A percentile compares a stretch with the other conserved stretches of the same genome.
These are phyloP conservation scores for Argyresthia albistria DNA, from an alignment of 2,888 invertebrate species.

Conservation along the genomic window DNA sequence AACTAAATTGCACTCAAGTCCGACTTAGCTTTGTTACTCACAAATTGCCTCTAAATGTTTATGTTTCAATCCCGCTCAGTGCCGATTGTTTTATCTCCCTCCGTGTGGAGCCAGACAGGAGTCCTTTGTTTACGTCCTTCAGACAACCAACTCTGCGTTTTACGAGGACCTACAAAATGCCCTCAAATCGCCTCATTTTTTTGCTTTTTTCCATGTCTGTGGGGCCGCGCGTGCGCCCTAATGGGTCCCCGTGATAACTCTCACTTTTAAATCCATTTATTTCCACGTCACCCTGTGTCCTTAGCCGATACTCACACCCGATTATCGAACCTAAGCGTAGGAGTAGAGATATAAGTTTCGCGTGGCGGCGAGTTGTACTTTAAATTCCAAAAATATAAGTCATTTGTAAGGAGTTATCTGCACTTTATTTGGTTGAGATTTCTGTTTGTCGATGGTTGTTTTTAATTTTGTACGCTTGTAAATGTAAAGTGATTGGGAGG, in stretches of 20 bases:
- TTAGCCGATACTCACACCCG: slow-evolving; percentile 11
- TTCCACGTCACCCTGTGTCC: slow-evolving; percentile 47
- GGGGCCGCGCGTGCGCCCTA: slow-evolving; percentile 65
- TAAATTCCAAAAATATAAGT: slow-evolving; percentile 66
- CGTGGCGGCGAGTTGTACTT: slow-evolving; percentile 22
- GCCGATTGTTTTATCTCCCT: slow-evolving; percentile 3
- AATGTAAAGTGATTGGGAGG: slow-evolving; percentile 21
- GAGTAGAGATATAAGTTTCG: slow-evolving; percentile 16
- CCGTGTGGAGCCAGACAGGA: slow-evolving; percentile 26
- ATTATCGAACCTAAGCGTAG: slow-evolving; percentile 22
- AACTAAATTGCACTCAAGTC: too few relatives aligned
- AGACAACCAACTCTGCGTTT: slow-evolving; percentile 35
- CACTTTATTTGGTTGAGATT: slow-evolving; percentile 67
- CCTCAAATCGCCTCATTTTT: slow-evolving; percentile 13
- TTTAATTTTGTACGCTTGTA: slow-evolving; percentile 25
- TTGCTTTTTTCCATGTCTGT: slow-evolving; percentile 31
- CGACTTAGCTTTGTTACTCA: too few relatives aligned
- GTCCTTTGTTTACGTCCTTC: slow-evolving; percentile 30
- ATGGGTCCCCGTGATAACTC: slow-evolving; percentile 69
- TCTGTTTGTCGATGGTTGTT: slow-evolving; percentile 48
- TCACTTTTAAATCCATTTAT: slow-evolving; percentile 66
- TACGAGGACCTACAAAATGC: slow-evolving; percentile 36
- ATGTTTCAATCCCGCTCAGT: slow-evolving; percentile 1
- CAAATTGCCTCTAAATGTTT: not conserved
- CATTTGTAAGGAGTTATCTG: slow-evolving; percentile 66